phyloP scores from a whole-genome alignment of 1,140 invertebrate species.

The Bombus picipes region DNA sequence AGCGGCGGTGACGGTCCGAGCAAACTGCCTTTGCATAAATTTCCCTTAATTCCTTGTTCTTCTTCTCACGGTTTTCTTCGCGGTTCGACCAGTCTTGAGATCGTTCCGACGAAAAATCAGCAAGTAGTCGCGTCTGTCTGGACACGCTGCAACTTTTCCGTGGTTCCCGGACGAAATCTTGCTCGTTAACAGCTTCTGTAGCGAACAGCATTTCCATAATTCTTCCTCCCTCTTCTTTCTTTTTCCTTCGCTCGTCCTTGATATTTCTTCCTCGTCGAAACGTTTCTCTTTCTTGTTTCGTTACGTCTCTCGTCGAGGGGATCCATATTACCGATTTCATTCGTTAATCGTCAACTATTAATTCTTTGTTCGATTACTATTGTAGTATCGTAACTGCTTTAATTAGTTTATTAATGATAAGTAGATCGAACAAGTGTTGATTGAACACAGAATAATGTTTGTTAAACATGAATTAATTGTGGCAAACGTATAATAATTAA shows the following conservation, averaged over 20 bases:
- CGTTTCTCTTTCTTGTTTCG: neutral
- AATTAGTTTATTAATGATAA: no score
- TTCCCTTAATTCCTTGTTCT: constrained; percentile 30
- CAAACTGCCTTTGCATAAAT: constrained; percentile 39
- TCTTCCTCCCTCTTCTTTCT: neutral
- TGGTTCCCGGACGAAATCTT: neutral
- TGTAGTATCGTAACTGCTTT: no score
- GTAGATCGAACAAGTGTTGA: no score
- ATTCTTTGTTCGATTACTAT: no score
- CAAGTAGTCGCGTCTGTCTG: constrained; percentile 7
- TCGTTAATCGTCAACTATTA: no score
- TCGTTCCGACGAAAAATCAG: constrained; percentile 13
- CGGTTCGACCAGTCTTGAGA: neutral
- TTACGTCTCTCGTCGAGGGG: neutral
- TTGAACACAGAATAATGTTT: no score
- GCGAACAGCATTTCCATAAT: constrained; percentile 25
- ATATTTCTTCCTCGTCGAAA: neutral
- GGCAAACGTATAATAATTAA: no score
- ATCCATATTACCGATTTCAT: no score
- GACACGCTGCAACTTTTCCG: constrained; percentile 6
- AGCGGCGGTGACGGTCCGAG: constrained; percentile 7
- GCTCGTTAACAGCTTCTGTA: constrained; percentile 17
- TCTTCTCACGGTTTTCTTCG: neutral
- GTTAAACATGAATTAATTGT: no score
- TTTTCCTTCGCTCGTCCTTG: no score